Base-by-base conservation (phyloP, 1,140 invertebrate genomes). In the Drosophila tristis region DNA sequence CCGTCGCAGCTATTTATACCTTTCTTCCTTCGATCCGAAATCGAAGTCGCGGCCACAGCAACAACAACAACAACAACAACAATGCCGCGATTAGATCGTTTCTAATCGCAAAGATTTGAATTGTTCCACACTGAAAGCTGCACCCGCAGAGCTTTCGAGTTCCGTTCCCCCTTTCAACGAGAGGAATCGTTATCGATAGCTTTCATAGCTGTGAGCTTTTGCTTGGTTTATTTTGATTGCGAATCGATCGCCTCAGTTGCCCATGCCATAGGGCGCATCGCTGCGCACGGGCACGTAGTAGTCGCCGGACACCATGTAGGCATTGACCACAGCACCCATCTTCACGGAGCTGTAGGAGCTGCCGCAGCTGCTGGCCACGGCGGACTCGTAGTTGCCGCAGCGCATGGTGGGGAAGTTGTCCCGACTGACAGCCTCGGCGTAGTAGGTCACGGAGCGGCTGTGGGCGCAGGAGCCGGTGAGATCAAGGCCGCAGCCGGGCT, bases 401-500 rank as follows among this genome's bases (percentile, higher is more conserved):
- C 51, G 66, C 72, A 90, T 78, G 29, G 74, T 85, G 39, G 77
- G 79, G 73, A 91, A 91, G 65, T 81, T 75, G 56, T 90, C 47
- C 20, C 66, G 23, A 15, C 6, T 16, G 5, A 91, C 75, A 6
- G 90, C 66, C 90, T 95, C 95, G 6, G 93, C 91, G 66, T 94
- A 95, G 74, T 93, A 95, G 75, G 92, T 86, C 48, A 94, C 94
- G 4, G 94, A 93, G 7, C 93, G 92, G 39, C 74, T 72, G 76
- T 94, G 94, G 8, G 93, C 72, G 53, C 94, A 94, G 7, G 58
- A 51, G 4, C 92, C 92, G 45, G 75, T 74, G 5, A 92, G 1
- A 74, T 93, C 92, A 6, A 77, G 5, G 6, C 75, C 74, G 70
- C 94, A 95, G n/a, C 95, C 95, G 1, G 94, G 94, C 78, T 95